phyloP scores from a whole-genome alignment of 1,140 invertebrate genomes.

The Drosophila trapezifrons region DNA sequence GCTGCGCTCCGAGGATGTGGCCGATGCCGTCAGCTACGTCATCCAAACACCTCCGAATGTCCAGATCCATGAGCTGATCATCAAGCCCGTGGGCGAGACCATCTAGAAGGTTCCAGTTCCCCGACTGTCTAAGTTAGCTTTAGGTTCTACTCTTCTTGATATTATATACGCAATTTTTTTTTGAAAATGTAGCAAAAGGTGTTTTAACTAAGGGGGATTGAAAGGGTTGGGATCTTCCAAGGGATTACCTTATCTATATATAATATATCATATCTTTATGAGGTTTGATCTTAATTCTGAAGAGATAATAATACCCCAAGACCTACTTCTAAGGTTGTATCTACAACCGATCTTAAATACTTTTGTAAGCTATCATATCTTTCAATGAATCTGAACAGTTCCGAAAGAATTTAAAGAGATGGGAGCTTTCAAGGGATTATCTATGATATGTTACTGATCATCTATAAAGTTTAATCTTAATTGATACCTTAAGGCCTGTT shows the following conservation, averaged over 20 bases:
- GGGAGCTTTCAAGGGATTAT: too few relatives aligned
- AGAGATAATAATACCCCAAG: neutral
- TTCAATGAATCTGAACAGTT: neutral
- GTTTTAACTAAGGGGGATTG: neutral
- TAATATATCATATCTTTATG: neutral
- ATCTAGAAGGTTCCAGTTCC: slow-evolving; percentile 23
- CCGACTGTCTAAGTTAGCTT: neutral
- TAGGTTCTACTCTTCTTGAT: neutral
- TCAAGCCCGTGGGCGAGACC: slow-evolving; percentile 73
- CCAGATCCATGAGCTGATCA: slow-evolving; percentile 75
- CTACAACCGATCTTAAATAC: neutral
- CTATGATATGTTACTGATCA: too few relatives aligned
- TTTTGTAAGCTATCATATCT: neutral
- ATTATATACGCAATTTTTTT: neutral
- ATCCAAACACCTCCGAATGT: slow-evolving; percentile 84
- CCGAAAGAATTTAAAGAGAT: too few relatives aligned
- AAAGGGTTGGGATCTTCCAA: too few relatives aligned
- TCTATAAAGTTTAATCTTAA: too few relatives aligned
- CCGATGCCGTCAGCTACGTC: slow-evolving; percentile 86
- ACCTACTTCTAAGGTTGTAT: neutral
- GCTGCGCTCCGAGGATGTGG: slow-evolving; percentile 85
- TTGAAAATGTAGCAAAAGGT: neutral
- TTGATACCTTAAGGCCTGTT: neutral
- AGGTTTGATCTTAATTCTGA: neutral
- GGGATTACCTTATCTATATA: neutral